Conservation (phyloP, 2,113 vertebrate genomes). For the Nycticebus coucang region DNA sequence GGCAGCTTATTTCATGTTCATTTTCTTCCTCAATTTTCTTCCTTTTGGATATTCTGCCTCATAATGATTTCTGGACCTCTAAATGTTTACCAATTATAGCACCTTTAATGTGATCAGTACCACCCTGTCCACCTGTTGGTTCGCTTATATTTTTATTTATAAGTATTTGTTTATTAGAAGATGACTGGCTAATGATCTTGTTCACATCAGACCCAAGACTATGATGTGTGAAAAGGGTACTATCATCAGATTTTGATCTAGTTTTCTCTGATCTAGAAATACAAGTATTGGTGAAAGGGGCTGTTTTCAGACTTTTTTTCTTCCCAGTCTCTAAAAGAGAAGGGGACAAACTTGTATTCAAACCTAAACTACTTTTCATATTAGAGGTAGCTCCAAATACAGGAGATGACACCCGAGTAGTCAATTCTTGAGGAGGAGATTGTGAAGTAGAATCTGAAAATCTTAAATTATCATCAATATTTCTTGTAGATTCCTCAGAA, state of each 20-base stretch:
- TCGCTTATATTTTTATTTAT: constrained; percentile 79
- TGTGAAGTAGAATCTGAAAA: constrained; percentile 82
- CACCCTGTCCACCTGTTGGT: constrained; percentile 60
- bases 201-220: constrained; percentile 76
- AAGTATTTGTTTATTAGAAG: constrained; percentile 79
- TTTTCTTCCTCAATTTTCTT: constrained; percentile 83
- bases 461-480: constrained; percentile 81
- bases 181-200: constrained; percentile 80
- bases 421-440: constrained; percentile 76
- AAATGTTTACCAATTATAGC: constrained; percentile 65
- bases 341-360: constrained; percentile 82
- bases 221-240: constrained; percentile 79
- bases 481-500: constrained; percentile 76
- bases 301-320: constrained; percentile 80
- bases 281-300: constrained; percentile 76
- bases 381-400: constrained; percentile 85
- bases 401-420: constrained; percentile 82
- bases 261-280: constrained; percentile 80
- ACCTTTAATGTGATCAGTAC: constrained; percentile 62
- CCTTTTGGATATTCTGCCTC: constrained; percentile 82
- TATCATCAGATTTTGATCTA: constrained; percentile 85
- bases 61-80: constrained; percentile 67
- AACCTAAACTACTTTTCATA: constrained; percentile 77
- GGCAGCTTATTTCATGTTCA: constrained; percentile 73
- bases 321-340: constrained; percentile 84